Base-by-base conservation (phyloP, 2,113 vertebrate genomes). In the Platysternon megacephalum region DNA sequence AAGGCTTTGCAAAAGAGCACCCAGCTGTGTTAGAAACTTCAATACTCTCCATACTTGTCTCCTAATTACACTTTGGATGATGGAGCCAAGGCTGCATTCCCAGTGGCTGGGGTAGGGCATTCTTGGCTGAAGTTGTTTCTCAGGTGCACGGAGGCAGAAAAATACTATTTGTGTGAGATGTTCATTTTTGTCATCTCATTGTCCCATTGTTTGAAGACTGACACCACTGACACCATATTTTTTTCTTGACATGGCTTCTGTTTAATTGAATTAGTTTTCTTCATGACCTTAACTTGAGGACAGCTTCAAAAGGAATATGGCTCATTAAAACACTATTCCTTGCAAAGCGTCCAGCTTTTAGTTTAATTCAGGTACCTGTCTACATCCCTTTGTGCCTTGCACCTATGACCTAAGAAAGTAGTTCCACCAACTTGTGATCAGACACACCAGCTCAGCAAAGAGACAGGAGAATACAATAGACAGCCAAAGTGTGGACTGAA, bases 81-180 rank as follows among this genome's bases (percentile, higher is more conserved):
- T 48, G 26, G 84, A 79, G 5, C 44, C 68, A 90, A 21, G 24
- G 52, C 35, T 91, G 32, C 49, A 58, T 83, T 2, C 4, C 39
- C 13, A 89, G 22, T 39, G 68, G 42, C 5, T 32, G 55, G 42
- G n/a, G 80, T 53, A 86, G 42, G 48, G 83, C 35, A 21, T 58
- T 80, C 48, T 58, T 88, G 52, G 76, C 29, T 49, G 74, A 48
- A 88, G 72, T n/a, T 51, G 29, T 82, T 92, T 55, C 56, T 86
- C 8, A 56, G 26, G 17, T 68, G 8, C 65, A 39, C 44, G 29
- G 42, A 56, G 35, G 68, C 26, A 85, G 55, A 76, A 92, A 92
- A 92, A 83, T 49, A 14, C 10, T 28, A 65, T 53, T 91, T 49
- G 22, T 72, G 32, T n/a, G 8, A 21, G 65, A 39, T 11, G 65